Evolutionary conservation across 2,113 vertebrate species (phyloP).

Genomic region (Laterallus jamaicensis): DNA sequence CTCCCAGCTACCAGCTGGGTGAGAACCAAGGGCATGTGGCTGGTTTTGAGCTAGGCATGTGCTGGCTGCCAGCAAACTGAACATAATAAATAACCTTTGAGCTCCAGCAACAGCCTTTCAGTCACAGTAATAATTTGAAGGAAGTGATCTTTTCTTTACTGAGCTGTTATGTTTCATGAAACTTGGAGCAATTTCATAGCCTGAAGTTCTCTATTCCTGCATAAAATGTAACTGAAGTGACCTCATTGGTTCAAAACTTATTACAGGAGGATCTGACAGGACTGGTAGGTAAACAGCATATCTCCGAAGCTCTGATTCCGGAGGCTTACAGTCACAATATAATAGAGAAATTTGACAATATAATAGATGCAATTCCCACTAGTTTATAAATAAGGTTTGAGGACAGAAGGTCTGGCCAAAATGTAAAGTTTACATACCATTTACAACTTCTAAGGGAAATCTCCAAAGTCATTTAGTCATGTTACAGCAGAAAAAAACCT

Average conservation of each 20-base stretch:
- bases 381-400: neutral
- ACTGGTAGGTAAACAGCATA: neutral
- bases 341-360: neutral
- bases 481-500: neutral
- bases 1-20: neutral
- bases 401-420: neutral
- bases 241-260: neutral
- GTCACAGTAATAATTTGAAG: neutral
- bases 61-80: slow-evolving; percentile 18
- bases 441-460: neutral
- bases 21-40: slow-evolving; percentile 10
- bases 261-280: neutral
- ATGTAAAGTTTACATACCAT: neutral
- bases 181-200: neutral
- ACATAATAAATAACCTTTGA: slow-evolving; percentile 34
- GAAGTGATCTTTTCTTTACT: slow-evolving; percentile 1
- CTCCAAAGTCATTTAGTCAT: neutral
- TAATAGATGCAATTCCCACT: neutral
- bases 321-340: neutral
- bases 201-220: slow-evolving; percentile 9
- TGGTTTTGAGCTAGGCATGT: slow-evolving; percentile 7
- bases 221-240: neutral
- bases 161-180: neutral
- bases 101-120: neutral
- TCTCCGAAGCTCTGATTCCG: neutral